A percentile compares a stretch with the other conserved stretches of the same genome.
Conservation (phyloP, 2,113 vertebrate species). For the Dolichallabes microphthalmus region DNA sequence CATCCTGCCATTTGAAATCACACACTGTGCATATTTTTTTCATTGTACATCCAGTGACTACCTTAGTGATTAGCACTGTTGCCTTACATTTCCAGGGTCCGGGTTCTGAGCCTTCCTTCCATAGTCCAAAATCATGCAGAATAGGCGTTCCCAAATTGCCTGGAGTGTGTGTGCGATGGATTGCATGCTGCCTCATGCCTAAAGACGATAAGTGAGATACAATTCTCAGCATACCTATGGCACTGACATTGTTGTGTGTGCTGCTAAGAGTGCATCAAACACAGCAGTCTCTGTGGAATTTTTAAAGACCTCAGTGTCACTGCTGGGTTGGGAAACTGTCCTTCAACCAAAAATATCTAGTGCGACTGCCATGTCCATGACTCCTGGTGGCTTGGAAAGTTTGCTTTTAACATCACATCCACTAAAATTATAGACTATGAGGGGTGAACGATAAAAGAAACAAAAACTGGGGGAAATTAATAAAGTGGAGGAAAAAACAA, state of each 20-base stretch:
- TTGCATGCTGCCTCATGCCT: too few species aligned
- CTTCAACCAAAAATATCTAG: not conserved
- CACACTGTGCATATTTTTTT: not conserved
- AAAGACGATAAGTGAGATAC: not conserved
- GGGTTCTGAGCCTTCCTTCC: too few species aligned
- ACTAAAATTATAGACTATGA: not conserved
- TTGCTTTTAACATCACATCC: not conserved
- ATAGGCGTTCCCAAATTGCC: too few species aligned
- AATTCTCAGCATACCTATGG: not conserved
- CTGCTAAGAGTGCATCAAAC: not conserved
- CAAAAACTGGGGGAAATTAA: not conserved
- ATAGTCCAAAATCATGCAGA: too few species aligned
- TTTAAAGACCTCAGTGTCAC: not conserved
- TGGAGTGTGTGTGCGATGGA: too few species aligned
- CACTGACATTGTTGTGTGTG: not conserved
- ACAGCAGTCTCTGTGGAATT: not conserved
- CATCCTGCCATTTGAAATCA: not conserved
- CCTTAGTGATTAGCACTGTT: too few species aligned
- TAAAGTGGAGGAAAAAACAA: too few species aligned
- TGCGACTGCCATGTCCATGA: not conserved
- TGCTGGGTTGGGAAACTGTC: not conserved
- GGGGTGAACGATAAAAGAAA: not conserved
- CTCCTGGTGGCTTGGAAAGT: not conserved
- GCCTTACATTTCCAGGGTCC: too few species aligned
- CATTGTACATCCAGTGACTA: not conserved